Conservation (phyloP, 2,113 vertebrate genomes). For the Hepsetus odoe region DNA sequence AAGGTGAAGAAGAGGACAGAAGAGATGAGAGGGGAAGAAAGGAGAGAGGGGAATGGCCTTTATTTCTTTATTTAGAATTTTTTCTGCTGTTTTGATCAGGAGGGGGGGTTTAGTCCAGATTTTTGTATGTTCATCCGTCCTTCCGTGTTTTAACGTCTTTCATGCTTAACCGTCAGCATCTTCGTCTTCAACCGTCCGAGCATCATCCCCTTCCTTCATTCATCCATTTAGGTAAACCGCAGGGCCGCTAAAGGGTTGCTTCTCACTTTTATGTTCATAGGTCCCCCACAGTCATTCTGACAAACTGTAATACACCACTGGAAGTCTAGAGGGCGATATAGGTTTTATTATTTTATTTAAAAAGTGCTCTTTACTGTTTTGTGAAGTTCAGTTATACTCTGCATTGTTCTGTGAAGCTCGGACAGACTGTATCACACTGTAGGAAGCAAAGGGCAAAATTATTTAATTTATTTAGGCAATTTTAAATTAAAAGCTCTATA, state of each 20-base stretch:
- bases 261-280: too few relatives aligned
- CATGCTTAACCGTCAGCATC: conserved; percentile 27
- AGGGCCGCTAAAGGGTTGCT: neutral
- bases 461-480: too few relatives aligned
- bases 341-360: too few relatives aligned
- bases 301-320: too few relatives aligned
- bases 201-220: neutral
- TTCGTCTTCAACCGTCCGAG: neutral
- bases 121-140: conserved; percentile 15
- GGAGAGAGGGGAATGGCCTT: neutral
- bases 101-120: conserved; percentile 24
- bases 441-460: too few relatives aligned
- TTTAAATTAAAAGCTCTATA: too few relatives aligned
- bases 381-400: too few relatives aligned
- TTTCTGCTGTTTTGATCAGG: neutral
- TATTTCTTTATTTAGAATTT: conserved; percentile 42
- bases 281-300: too few relatives aligned
- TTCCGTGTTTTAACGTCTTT: conserved; percentile 31
- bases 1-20: neutral
- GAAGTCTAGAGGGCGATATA: too few relatives aligned
- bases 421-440: too few relatives aligned
- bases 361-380: too few relatives aligned
- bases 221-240: neutral
- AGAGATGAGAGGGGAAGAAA: neutral
- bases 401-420: too few relatives aligned